A percentile compares a stretch with the other conserved stretches of the same genome.
These are phyloP conservation scores for Cotesia congregata DNA, from an alignment of 2,888 invertebrate genomes.

Conservation along the genomic window DNA sequence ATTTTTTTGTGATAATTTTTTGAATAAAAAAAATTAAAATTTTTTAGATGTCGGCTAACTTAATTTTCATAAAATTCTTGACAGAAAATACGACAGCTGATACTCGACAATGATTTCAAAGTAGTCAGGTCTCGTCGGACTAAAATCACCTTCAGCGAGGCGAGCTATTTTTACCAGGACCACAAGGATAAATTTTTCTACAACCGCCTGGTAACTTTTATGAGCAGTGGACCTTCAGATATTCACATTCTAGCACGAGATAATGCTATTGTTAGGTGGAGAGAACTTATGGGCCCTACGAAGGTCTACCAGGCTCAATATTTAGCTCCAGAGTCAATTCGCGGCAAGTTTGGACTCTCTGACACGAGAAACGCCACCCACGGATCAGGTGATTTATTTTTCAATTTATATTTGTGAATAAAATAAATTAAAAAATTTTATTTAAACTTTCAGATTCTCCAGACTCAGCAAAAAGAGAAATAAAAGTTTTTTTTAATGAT, in stretches of 20 bases:
- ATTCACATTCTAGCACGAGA: slow-evolving; percentile 83
- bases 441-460: slow-evolving; percentile 77
- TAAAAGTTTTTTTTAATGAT: slow-evolving; percentile 87
- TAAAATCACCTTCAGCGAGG: slow-evolving; percentile 75
- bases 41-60: too few relatives aligned
- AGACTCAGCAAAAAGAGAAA: slow-evolving; percentile 82
- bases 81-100: slow-evolving; percentile 77
- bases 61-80: slow-evolving; percentile 38
- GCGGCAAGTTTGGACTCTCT: slow-evolving; percentile 89
- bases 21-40: too few relatives aligned
- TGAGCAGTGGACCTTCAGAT: slow-evolving; percentile 89
- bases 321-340: slow-evolving; percentile 82
- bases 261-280: slow-evolving; percentile 86
- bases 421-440: neutral
- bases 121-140: slow-evolving; percentile 80
- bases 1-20: too few relatives aligned
- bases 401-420: slow-evolving; percentile 7
- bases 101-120: slow-evolving; percentile 79
- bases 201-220: slow-evolving; percentile 84
- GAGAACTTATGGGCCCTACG: slow-evolving; percentile 90
- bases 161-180: slow-evolving; percentile 85
- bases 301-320: slow-evolving; percentile 87
- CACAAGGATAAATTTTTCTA: slow-evolving; percentile 88
- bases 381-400: slow-evolving; percentile 81
- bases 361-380: slow-evolving; percentile 96